Base-by-base conservation (phyloP, 2,113 vertebrate species). In the Procavia capensis region DNA sequence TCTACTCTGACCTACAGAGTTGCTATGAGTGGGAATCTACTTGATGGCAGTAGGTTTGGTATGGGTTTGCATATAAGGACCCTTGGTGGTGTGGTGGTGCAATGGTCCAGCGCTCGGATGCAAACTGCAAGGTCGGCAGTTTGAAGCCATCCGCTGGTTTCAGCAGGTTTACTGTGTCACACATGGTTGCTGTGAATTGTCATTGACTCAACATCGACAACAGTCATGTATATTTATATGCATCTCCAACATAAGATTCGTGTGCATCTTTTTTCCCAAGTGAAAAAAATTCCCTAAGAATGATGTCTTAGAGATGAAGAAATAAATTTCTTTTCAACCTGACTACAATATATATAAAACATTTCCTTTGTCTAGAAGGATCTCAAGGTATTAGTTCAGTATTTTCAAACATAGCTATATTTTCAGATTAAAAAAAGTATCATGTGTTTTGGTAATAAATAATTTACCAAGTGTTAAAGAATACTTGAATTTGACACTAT, bases 341-440 rank as follows among this genome's bases (percentile, higher is more conserved):
- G 54, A 66, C 36, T 13, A 64, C 9, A 45, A 41, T 79, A 34
- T n/a, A 86, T 85, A 43, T 11, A 85, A 85, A 92, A 59, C 5
- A 54, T 22, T 39, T 91, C 41, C 0, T 86, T 61, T 80, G 34
- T 91, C 19, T 94, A 34, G 2, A 91, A 25, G 57, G 19, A 59
- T 59, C 20, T 22, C 57, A 59, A 59, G 14, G 45, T 86, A 78
- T 85, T 22, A 66, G 39, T 81, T 95, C 63, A 85, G 57, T 54
- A 79, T 27, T 92, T 87, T 80, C 34, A 92, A 92, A 90, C 8
- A 50, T 95, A 17, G 16, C 74, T 93, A 47, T 70, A 78, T 79
- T 81, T 83, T 86, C 41, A 64, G 68, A 88, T 90, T 24, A 74
- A 81, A 54, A 91, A 59, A 29, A 14, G 31, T 27, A 70, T 50